phyloP scores from a whole-genome alignment of 2,113 vertebrate species.

The Psettodes erumei region DNA sequence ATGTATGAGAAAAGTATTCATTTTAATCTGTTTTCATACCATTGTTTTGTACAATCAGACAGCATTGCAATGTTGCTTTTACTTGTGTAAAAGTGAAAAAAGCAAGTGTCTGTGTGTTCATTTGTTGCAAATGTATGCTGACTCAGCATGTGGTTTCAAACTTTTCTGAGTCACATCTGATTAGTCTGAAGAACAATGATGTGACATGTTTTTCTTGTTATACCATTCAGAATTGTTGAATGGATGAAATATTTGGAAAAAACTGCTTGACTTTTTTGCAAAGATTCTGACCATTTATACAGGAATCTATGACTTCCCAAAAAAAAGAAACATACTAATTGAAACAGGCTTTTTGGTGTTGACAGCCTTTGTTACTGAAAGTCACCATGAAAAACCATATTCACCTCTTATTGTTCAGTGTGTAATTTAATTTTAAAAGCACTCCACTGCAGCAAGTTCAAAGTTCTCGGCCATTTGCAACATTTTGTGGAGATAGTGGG shows the following conservation, averaged over 20 bases:
- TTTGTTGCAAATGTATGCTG: background rate
- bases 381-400: background rate
- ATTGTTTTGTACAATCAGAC: background rate
- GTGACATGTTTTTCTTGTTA: constrained; percentile 29
- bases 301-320: background rate
- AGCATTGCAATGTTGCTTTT: background rate
- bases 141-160: constrained; percentile 17
- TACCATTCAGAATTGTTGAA: constrained; percentile 14
- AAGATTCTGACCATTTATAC: constrained; percentile 11
- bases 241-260: constrained; percentile 11
- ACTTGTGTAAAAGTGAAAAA: background rate
- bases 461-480: background rate
- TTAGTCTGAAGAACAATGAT: constrained; percentile 11
- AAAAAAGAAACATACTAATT: constrained; percentile 7
- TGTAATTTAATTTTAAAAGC: background rate
- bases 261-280: background rate
- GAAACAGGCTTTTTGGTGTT: background rate
- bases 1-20: background rate
- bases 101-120: background rate
- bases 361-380: constrained; percentile 6
- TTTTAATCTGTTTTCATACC: background rate
- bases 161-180: constrained; percentile 10
- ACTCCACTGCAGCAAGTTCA: background rate
- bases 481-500: background rate
- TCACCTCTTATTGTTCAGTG: background rate